Base-by-base conservation (phyloP, 2,113 vertebrate genomes). In the Oxyruncus cristatus region DNA sequence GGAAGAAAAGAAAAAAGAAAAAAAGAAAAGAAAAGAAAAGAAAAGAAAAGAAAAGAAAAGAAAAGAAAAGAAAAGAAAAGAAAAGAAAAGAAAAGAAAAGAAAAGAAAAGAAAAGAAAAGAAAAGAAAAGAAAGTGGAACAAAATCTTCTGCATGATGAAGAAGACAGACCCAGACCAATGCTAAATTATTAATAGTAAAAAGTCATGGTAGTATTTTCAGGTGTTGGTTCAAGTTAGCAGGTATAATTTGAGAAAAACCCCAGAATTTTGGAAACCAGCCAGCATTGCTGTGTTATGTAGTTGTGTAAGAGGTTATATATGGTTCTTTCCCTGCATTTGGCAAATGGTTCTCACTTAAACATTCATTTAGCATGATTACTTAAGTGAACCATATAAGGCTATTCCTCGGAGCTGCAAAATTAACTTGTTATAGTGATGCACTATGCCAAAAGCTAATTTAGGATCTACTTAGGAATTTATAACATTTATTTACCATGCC, bases 301-400 rank as follows among this genome's bases (percentile, higher is more conserved):
- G 86, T 92, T 97, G 89, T 97, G 72, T 96, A 95, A 97, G 94
- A 97, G 92, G 82, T 96, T 95, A 96, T 97, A 96, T 94, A 95
- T 93, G 94, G 91, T 94, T 93, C 91, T 92, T 91, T 61, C 83
- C 94, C 94, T 96, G 93, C 86, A 87, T 96, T 97, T 95, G 91
- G 95, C 92, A 96, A 96, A 87, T 66, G 89, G 53, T 88, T 96
- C 86, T 91, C 76, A 96, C 96, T 97, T 95, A 97, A 95, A 94
- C 93, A 94, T 93, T 93, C 86, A 81, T 92, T 96, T 95, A 95
- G 83, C 77, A 47, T 72, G 94, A 95, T 92, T 94, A 97, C 95
- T 95, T 96, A 93, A 96, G 92, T 77, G 92, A 97, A 91, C 97
- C 96, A 97, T 96, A 96, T 94, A 97, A 93, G 96, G 96, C 86